phyloP scores from a whole-genome alignment of 2,888 invertebrate species.

The Drosophila mettleri region DNA sequence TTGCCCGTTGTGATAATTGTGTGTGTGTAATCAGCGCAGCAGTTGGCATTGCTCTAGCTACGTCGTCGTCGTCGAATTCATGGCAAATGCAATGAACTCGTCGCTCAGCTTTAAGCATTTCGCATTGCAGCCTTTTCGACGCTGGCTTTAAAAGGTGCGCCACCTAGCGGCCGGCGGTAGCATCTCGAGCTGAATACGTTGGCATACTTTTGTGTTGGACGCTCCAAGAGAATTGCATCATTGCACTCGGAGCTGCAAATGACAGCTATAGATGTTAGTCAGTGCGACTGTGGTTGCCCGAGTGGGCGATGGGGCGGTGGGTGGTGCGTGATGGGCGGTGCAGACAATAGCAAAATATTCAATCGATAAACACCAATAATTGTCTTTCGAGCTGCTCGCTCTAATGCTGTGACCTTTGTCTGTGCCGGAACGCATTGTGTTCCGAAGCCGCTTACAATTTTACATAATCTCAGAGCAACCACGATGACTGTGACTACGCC shows the following conservation, averaged over 20 bases:
- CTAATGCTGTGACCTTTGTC: constrained; percentile 60
- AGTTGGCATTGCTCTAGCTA: constrained; percentile 10
- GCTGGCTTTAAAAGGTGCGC: constrained; percentile 27
- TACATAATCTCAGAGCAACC: constrained; percentile 4
- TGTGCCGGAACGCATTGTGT: constrained; percentile 16
- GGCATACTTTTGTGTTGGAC: constrained; percentile 21
- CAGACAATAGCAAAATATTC: constrained; percentile 40
- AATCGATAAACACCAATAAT: constrained; percentile 59
- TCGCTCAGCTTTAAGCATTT: constrained; percentile 24
- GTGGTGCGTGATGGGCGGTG: not conserved
- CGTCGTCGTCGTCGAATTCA: constrained; percentile 3
- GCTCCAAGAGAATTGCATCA: constrained; percentile 4
- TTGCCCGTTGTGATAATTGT: constrained; percentile 65
- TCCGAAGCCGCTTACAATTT: not conserved
- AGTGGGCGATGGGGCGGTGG: not conserved
- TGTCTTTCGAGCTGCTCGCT: constrained; percentile 14
- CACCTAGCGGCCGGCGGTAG: constrained; percentile 13
- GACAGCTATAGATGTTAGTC: constrained; percentile 48
- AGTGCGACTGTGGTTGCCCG: not conserved
- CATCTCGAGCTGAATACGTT: not conserved
- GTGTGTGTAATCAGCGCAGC: constrained; percentile 56
- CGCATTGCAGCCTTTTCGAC: constrained; percentile 58
- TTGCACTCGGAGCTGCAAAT: constrained; percentile 31
- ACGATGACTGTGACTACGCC: constrained; percentile 10
- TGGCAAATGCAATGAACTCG: constrained; percentile 65